Evolutionary conservation across 2,797 vertebrate genomes (phyloP), one percentile per base, ranked within the genome.

Genomic region (Acanthis flammea): DNA sequence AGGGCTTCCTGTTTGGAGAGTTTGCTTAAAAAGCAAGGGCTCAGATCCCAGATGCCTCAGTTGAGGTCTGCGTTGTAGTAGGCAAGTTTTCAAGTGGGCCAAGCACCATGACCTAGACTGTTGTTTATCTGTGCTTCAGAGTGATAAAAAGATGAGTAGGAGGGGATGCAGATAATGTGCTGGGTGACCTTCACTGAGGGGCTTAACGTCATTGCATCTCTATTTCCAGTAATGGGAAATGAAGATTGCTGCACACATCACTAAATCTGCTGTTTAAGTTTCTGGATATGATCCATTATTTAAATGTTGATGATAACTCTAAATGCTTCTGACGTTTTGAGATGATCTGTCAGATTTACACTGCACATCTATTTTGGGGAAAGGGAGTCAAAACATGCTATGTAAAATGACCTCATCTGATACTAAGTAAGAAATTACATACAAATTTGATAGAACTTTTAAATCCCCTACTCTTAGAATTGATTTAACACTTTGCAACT

Each of bases 401-500:
- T 33, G 82, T 93, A 88, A 96, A 78, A 92, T 76, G 45, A 21
- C 53, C 54, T 85, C 33, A 88, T 93, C 51, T 78, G 22, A 57
- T 62, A 14, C 18, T 47, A 72, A 94, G 37, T 58, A 73, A 71
- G 61, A 95, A 78, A 42, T 44, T 79, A 66, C 44, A 89, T 86
- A 94, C n/a, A 37, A 88, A 88, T 89, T 35, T 85, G 35, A 88
- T 33, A 82, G 78, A 94, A 87, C 18, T 73, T 92, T 95, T 91
- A 87, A 97, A 92, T 88, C 9, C 28, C 66, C 66, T 95, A 8
- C 41, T 90, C 42, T 95, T 91, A 90, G 87, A 88, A 88, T 39
- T 41, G n/a, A 88, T 70, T 73, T 48, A 94, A 89, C 42, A 33
- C 53, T 81, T 85, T 82, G 90, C 92, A 86, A 96, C 86, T 91